Conservation (phyloP, 2,797 vertebrate species). For the Danio jaintianensis region DNA sequence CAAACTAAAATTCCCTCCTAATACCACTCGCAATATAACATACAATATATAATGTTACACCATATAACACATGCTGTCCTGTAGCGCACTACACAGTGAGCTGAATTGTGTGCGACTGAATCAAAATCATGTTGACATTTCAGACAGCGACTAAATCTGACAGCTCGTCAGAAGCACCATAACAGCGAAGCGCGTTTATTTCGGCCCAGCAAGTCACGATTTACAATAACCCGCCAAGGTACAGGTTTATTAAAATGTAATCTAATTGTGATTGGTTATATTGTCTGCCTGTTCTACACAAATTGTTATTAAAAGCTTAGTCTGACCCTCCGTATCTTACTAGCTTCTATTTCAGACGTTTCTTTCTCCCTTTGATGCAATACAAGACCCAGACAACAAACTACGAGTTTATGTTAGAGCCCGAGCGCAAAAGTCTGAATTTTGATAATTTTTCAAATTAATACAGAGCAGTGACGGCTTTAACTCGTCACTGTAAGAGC, state of each 20-base stretch:
- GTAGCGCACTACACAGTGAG: not conserved
- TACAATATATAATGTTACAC: not conserved
- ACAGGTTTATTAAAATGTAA: not conserved
- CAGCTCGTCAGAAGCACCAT: constrained; percentile 65
- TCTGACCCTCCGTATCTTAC: constrained; percentile 1
- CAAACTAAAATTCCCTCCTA: not conserved
- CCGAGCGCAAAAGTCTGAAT: not conserved
- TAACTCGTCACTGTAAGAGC: not conserved
- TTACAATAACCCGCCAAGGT: not conserved
- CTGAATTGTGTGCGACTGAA: constrained; percentile 5
- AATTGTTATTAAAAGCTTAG: constrained; percentile 11
- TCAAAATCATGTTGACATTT: constrained; percentile 65
- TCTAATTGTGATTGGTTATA: not conserved
- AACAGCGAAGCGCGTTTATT: constrained; percentile 40
- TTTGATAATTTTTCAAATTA: not conserved
- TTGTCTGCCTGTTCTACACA: not conserved
- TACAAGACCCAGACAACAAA: constrained; percentile 6
- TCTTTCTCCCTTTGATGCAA: constrained; percentile 34
- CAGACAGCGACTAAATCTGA: constrained; percentile 68
- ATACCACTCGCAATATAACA: not conserved
- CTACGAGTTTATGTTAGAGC: not conserved
- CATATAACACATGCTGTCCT: not conserved
- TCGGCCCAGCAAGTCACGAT: not conserved
- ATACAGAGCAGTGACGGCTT: not conserved
- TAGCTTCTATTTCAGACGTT: constrained; percentile 59